These are phyloP conservation scores for Muschampia plurimacula DNA, from an alignment of 2,888 invertebrate genomes.

Conservation along the genomic window DNA sequence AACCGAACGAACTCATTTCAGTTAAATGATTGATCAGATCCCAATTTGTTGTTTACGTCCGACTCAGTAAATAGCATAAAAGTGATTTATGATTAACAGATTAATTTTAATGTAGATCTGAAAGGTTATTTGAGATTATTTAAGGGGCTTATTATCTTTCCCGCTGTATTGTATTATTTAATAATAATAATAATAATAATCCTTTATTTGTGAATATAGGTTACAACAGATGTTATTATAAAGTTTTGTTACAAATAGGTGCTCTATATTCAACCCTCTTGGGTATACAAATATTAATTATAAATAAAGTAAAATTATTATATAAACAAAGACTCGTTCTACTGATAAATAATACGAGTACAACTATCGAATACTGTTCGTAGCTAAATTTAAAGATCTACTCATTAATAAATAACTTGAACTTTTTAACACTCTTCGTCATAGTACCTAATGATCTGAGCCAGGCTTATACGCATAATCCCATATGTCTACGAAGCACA, in stretches of 20 bases:
- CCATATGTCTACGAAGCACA: conserved; percentile 92
- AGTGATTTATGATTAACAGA: conserved; percentile 52
- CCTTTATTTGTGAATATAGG: too few species aligned
- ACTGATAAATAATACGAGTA: neutral
- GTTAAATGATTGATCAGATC: conserved; percentile 62
- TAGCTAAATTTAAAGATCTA: conserved; percentile 5
- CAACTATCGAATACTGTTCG: neutral
- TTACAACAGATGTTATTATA: too few species aligned
- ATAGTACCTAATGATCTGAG: conserved; percentile 62
- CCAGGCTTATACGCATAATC: conserved; percentile 89
- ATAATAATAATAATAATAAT: too few species aligned
- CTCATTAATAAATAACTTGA: neutral
- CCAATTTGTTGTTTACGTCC: conserved; percentile 56
- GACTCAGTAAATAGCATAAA: conserved; percentile 57
- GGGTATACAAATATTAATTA: too few species aligned
- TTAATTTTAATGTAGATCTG: conserved; percentile 30
- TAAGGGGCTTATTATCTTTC: too few species aligned
- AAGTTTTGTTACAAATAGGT: too few species aligned
- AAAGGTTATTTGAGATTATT: neutral
- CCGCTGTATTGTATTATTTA: too few species aligned
- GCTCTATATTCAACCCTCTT: too few species aligned
- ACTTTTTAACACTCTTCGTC: neutral
- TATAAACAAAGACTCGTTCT: neutral
- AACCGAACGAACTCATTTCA: conserved; percentile 60
- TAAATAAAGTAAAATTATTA: neutral